Conservation (phyloP, 2,113 vertebrate species). For the Boleophthalmus pectinirostris region DNA sequence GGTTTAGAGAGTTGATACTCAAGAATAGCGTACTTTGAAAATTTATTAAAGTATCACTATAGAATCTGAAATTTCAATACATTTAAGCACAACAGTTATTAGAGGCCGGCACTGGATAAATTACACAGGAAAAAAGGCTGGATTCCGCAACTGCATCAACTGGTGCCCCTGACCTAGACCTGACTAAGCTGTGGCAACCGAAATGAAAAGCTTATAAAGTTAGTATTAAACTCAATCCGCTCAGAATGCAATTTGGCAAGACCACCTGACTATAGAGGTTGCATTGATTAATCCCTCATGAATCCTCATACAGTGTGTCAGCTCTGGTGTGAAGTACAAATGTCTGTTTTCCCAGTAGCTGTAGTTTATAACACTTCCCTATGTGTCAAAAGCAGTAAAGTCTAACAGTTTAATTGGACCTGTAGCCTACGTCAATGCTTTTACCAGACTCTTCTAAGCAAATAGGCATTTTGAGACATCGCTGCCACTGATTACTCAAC, state of each 20-base stretch:
- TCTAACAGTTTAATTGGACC: slow-evolving; percentile 6
- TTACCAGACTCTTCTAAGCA: slow-evolving; percentile 5
- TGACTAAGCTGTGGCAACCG: slow-evolving; percentile 3
- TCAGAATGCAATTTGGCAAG: slow-evolving; percentile 7
- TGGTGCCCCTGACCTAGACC: neutral
- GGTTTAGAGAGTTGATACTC: too few species aligned
- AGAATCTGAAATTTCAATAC: neutral
- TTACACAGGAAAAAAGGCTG: neutral
- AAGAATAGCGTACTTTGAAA: too few species aligned
- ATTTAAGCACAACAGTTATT: neutral
- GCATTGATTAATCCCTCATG: neutral
- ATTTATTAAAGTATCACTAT: too few species aligned
- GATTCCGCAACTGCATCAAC: neutral
- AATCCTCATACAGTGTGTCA: neutral
- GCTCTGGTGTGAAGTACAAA: neutral
- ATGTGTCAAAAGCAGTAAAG: slow-evolving; percentile 6
- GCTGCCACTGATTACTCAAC: slow-evolving; percentile 19
- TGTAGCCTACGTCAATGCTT: neutral
- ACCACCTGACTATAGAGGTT: neutral
- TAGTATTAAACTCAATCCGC: slow-evolving; percentile 10
- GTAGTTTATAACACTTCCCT: neutral
- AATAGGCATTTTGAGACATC: slow-evolving; percentile 1
- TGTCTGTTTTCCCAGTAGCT: neutral
- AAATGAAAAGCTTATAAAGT: slow-evolving; percentile 13
- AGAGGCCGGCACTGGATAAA: neutral